Evolutionary conservation across 2,888 invertebrate genomes (phyloP), one percentile per base, ranked within the genome.

Genomic region (Troides oblongomaculatus): DNA sequence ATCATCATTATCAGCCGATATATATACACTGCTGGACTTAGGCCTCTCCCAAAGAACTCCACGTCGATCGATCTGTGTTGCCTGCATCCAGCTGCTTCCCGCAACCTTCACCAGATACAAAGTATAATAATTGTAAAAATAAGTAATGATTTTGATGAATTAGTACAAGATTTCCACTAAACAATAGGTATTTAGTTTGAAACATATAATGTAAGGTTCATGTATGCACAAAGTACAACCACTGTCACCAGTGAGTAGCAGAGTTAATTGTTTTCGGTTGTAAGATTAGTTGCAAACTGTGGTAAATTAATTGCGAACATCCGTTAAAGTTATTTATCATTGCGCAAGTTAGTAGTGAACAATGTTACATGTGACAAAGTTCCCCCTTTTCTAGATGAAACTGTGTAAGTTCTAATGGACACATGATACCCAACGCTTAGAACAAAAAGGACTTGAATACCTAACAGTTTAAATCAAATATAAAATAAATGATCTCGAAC

Each of bases 281-380:
- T 69, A 56, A 64, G 64, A 69, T 69, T 69, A 64, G 64, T 69
- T 69, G 64, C 69, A 64, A 69, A 64, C 69, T 64, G 61, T 61
- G 43, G 61, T 53, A 59, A 61, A 69, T 69, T 69, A 69, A 64
- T 69, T 64, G 60, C 56, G 56, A 64, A 14, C 59, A 59, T 63
- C 62, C 46, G 30, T 68, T 63, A 21, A 17, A 67, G 43, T 67
- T 59, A 63, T 68, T 63, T 50, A 50, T 46, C 62, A 59, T 39
- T 30, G 61, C 50, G 56, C 36, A 53, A 53, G 53, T n/a, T 58
- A 58, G 23, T 23, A 6, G 57, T 25, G n/a, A 58, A 58, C 57
- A 58, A 23, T 23, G 12, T 25, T n/a, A 58, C n/a, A 23, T 23
- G n/a, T 53, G 57, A 58, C 23, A 12, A 23, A 58, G 6, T 58